phyloP scores from a whole-genome alignment of 2,888 invertebrate genomes.

The Netelia melanura region DNA sequence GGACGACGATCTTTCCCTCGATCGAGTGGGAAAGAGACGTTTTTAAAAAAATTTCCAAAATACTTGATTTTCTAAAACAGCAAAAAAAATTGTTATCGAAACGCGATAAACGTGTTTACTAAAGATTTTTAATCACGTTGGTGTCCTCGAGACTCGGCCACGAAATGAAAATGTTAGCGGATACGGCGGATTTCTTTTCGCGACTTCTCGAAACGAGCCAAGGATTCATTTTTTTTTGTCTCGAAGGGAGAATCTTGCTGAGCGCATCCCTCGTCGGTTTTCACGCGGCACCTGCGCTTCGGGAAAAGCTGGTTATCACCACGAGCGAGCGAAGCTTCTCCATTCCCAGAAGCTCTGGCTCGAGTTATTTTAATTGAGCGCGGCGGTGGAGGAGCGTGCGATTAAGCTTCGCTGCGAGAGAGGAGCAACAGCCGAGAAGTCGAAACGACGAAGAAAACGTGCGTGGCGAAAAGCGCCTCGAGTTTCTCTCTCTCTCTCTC shows the following conservation, averaged over 20 bases:
- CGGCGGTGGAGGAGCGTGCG: constrained; percentile 43
- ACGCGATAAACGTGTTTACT: neutral
- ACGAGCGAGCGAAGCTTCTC: constrained; percentile 44
- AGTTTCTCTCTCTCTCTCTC: constrained; percentile 13
- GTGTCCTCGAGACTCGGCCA: neutral
- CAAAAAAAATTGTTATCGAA: too few species aligned
- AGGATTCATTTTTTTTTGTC: neutral
- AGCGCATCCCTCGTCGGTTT: constrained; percentile 23
- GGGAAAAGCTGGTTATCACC: constrained; percentile 64
- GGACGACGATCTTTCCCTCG: too few species aligned
- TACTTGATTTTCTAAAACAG: too few species aligned
- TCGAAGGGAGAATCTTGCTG: neutral
- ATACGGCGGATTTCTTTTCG: constrained; percentile 5
- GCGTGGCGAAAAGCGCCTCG: constrained; percentile 72
- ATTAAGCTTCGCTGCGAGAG: constrained; percentile 28
- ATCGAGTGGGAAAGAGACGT: neutral
- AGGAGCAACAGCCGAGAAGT: constrained; percentile 53
- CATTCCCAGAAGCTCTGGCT: constrained; percentile 66
- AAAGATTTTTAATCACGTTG: constrained; percentile 20
- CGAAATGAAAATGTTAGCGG: constrained; percentile 17
- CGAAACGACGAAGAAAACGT: constrained; percentile 50
- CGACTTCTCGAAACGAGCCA: constrained; percentile 1
- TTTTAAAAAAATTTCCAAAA: neutral
- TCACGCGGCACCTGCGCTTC: constrained; percentile 60
- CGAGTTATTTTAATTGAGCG: constrained; percentile 80